Conservation (phyloP, 2,113 vertebrate species). For the Microcebus griseorufus region DNA sequence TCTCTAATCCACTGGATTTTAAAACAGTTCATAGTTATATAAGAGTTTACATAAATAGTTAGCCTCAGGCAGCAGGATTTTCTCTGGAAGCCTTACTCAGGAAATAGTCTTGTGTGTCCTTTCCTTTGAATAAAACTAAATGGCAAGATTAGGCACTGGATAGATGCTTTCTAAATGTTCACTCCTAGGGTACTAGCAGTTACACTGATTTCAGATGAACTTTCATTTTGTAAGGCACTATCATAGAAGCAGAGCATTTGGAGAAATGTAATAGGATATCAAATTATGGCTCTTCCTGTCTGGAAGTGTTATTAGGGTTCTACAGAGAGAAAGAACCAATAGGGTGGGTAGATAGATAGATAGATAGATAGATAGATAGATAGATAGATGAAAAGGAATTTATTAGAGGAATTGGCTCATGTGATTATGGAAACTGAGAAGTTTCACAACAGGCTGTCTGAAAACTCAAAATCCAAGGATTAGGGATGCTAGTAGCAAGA, state of each 20-base stretch:
- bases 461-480: neutral
- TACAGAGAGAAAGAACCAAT: neutral
- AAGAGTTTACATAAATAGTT: neutral
- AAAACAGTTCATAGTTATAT: neutral
- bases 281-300: neutral
- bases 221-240: neutral
- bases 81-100: neutral
- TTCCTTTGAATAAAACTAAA: neutral
- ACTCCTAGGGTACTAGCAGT: neutral
- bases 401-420: neutral
- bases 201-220: neutral
- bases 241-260: neutral
- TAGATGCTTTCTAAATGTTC: neutral
- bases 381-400: neutral
- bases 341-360: neutral
- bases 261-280: neutral
- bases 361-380: neutral
- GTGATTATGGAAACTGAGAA: neutral
- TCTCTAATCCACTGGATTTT: constrained; percentile 18
- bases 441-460: neutral
- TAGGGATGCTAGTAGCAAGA: neutral
- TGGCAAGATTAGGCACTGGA: neutral
- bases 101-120: neutral
- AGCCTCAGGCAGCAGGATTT: neutral
- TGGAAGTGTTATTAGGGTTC: neutral